A percentile compares a stretch with the other conserved stretches of the same genome.
Conservation (phyloP, 30 jellyfish, hydroid and myxozoan genomes). For the Aurelia sp. region DNA sequence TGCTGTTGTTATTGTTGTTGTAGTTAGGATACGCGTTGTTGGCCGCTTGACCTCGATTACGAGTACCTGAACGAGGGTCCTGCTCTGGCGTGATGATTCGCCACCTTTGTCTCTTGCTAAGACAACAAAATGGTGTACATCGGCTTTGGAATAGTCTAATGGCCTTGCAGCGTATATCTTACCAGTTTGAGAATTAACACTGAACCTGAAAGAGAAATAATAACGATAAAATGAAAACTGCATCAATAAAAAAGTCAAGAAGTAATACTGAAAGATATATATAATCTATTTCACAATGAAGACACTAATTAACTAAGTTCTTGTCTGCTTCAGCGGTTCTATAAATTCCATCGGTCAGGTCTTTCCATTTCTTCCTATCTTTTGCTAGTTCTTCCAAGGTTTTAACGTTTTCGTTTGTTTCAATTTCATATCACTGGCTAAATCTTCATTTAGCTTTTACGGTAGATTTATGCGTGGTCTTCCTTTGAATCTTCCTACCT, state of each 20-base stretch:
- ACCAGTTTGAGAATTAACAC: conserved; percentile 39
- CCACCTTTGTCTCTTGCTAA: conserved; percentile 55
- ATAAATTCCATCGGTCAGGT: no score
- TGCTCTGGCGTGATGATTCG: conserved; percentile 25
- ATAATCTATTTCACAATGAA: no score
- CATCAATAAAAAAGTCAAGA: not conserved
- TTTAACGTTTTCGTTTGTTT: no score
- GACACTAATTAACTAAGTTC: no score
- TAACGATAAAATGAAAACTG: no score
- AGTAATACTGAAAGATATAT: not conserved
- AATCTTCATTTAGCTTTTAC: no score
- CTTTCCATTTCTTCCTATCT: no score
- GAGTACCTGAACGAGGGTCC: conserved; percentile 37
- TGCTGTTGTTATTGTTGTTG: not conserved
- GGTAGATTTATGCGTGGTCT: no score
- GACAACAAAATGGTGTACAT: conserved; percentile 39
- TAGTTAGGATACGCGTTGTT: conserved; percentile 1
- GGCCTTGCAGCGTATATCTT: conserved; percentile 37
- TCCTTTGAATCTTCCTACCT: no score
- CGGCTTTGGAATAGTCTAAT: conserved; percentile 32
- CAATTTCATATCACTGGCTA: no score
- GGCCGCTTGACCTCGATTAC: conserved; percentile 35
- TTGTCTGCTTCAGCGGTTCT: no score
- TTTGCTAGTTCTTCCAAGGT: no score
- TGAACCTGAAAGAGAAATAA: conserved; percentile 21